Evolutionary conservation across 2,113 vertebrate genomes (phyloP).

Genomic region (Saguinus midas): DNA sequence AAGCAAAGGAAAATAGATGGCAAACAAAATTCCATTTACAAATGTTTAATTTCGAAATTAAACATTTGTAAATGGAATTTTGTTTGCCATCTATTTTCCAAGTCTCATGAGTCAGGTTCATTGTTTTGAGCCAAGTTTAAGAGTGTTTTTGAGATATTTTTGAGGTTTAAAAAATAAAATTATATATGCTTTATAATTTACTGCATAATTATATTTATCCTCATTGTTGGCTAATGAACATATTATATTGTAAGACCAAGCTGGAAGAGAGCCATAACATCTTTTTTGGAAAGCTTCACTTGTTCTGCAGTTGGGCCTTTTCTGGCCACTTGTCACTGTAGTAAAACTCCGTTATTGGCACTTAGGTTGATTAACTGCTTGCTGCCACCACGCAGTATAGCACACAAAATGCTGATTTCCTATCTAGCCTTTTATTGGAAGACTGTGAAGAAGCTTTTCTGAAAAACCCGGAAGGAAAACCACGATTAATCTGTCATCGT

Average conservation of each 20-base stretch:
- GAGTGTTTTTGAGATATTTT: not conserved
- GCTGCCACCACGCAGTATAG: slow-evolving; percentile 73
- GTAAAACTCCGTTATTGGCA: slow-evolving; percentile 27
- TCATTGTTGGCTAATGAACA: not conserved
- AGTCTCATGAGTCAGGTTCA: not conserved
- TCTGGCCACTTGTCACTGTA: slow-evolving; percentile 62
- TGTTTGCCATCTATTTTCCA: not conserved
- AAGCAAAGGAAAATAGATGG: too few relatives aligned
- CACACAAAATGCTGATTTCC: slow-evolving; percentile 79
- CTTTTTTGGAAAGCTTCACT: not conserved
- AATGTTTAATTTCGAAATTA: not conserved
- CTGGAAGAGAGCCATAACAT: not conserved
- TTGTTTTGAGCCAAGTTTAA: not conserved
- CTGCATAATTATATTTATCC: not conserved
- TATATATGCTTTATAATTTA: not conserved
- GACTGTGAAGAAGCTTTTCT: slow-evolving; percentile 96
- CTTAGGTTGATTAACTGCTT: slow-evolving; percentile 71
- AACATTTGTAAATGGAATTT: not conserved
- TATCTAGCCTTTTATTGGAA: slow-evolving; percentile 89
- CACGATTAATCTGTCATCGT: slow-evolving; percentile 91
- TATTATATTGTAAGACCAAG: not conserved
- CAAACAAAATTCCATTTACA: too few relatives aligned
- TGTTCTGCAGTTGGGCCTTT: slow-evolving; percentile 47
- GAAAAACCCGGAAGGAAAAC: slow-evolving; percentile 92
- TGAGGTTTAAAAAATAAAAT: not conserved